Evolutionary conservation across 2,797 vertebrate species (phyloP), one percentile per base, ranked within the genome.

Genomic region (Poliocrania exsul): DNA sequence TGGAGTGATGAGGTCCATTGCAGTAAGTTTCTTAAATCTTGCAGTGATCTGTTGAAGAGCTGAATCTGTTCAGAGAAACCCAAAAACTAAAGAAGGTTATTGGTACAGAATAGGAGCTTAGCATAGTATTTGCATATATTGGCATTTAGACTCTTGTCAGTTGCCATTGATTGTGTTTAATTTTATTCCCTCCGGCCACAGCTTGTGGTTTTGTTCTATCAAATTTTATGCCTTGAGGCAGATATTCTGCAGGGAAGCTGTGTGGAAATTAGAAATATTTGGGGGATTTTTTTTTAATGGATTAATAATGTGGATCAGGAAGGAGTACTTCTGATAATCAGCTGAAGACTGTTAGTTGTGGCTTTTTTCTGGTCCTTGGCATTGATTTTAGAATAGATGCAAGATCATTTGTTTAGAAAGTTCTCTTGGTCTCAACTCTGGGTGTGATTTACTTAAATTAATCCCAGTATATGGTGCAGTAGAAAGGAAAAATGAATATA

Each of bases 1-100:
- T 99, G 99, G 99, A 99, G 99, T 13, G 99, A 99, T 20, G 99
- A 99, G 83, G 92, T 98, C 6, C 97, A 98, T 69, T 99, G 99
- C 81, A 98, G 99, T 99, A 98, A 94, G 98, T 97, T 83, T 42
- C 62, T 65, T 87, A 75, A 35, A 37, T 17, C 2, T 33, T 33
- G n/a, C 35, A 79, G 37, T 58, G 16, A 80, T 74, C 13, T 21
- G 3, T 7, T 81, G 47, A 58, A 61, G 26, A 15, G 60, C 49
- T 53, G 50, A 25, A 35, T 56, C 51, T n/a, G 4, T 37, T 46
- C 37, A 80, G 35, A 29, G 37, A 81, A 49, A 47, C 10, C 16
- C 71, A 31, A 65, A 85, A 75, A 67, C 37, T 69, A 35, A 75
- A 67, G 44, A 10, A 42, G 20, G 5, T 29, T 92, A 3, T 15